phyloP scores from a whole-genome alignment of 2,113 vertebrate genomes.

The Lonchura striata region DNA sequence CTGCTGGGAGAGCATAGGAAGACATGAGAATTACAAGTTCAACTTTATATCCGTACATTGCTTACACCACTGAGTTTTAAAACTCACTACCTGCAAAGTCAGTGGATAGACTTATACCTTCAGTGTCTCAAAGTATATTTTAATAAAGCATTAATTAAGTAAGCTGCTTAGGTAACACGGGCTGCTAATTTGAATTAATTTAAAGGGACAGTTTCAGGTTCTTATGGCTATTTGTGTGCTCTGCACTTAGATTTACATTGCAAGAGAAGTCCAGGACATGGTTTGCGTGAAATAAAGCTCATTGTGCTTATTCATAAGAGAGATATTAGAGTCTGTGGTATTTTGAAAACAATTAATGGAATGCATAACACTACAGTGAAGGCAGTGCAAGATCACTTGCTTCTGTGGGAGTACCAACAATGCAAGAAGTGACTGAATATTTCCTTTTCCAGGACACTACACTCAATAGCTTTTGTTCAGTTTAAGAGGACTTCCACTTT shows the following conservation, averaged over 20 bases:
- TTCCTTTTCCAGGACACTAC: not conserved
- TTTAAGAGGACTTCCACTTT: not conserved
- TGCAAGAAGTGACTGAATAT: not conserved
- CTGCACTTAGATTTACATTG: not conserved
- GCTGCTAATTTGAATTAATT: not conserved
- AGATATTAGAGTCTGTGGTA: not conserved
- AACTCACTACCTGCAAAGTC: not conserved
- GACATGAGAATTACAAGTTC: not conserved
- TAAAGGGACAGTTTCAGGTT: not conserved
- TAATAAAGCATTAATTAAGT: not conserved
- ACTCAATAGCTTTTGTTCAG: not conserved
- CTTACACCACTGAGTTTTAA: not conserved
- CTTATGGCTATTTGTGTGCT: not conserved
- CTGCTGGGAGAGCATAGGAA: not conserved
- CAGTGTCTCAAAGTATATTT: not conserved
- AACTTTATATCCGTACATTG: not conserved
- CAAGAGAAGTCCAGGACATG: not conserved
- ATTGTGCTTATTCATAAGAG: constrained; percentile 5
- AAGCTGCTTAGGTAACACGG: not conserved
- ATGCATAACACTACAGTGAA: not conserved
- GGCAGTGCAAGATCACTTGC: not conserved
- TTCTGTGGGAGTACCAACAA: not conserved
- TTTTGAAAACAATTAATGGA: constrained; percentile 6
- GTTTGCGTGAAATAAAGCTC: not conserved
- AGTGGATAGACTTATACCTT: not conserved